A percentile compares a stretch with the other conserved stretches of the same genome.
phyloP scores from a whole-genome alignment of 1,140 invertebrate genomes.

The Cydia splendana region DNA sequence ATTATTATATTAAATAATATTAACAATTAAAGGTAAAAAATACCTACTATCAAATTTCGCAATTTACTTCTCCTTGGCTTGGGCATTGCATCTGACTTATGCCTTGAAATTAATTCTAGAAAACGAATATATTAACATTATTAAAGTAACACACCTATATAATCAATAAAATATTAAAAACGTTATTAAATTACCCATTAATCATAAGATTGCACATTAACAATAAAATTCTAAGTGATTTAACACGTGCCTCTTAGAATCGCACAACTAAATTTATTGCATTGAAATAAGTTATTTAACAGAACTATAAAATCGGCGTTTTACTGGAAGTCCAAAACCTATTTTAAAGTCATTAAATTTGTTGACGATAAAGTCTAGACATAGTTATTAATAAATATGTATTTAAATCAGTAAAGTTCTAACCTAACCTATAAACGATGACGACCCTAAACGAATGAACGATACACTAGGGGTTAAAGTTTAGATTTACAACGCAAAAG shows the following conservation, averaged over 20 bases:
- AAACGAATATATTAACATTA: background rate
- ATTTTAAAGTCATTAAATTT: background rate
- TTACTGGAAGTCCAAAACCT: background rate
- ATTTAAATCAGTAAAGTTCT: too few species aligned
- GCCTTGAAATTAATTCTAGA: background rate
- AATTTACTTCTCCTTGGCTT: too few species aligned
- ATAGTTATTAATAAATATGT: too few species aligned
- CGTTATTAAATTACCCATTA: background rate
- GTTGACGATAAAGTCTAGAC: too few species aligned
- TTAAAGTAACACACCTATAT: background rate
- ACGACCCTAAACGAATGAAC: too few species aligned
- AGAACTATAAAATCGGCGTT: background rate
- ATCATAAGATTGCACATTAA: background rate
- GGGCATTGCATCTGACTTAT: background rate
- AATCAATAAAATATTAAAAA: background rate
- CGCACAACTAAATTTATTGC: background rate
- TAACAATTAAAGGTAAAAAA: too few species aligned
- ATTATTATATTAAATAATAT: too few species aligned
- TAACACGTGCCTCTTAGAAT: background rate
- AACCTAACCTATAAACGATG: too few species aligned
- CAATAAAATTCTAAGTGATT: background rate
- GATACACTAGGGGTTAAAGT: too few species aligned
- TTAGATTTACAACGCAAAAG: too few species aligned
- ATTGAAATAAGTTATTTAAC: constrained; percentile 3
- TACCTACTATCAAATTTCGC: too few species aligned